A percentile compares a stretch with the other conserved stretches of the same genome.
These are phyloP conservation scores for Ectemnius continuus DNA, from an alignment of 2,888 invertebrate genomes.

Conservation along the genomic window DNA sequence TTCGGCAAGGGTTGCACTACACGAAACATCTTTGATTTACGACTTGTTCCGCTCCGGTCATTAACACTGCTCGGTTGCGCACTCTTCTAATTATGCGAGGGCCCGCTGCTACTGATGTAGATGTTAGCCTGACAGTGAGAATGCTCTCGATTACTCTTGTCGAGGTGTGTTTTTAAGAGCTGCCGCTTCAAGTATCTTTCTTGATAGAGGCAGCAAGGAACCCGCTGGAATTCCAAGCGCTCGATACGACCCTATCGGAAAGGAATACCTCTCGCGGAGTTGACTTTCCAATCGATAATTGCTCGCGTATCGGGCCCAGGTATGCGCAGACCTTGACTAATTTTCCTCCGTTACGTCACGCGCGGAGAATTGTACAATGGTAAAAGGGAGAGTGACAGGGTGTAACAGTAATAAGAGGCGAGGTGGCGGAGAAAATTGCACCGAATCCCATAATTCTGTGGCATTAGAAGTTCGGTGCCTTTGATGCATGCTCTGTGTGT, in stretches of 20 bases:
- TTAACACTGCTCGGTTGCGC: too few relatives aligned
- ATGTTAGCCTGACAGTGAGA: too few relatives aligned
- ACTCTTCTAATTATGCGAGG: too few relatives aligned
- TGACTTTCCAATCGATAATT: constrained; percentile 5
- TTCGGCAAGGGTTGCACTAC: too few relatives aligned
- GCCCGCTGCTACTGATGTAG: too few relatives aligned
- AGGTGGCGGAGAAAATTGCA: constrained; percentile 1
- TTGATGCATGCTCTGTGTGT: background rate
- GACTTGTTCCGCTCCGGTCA: too few relatives aligned
- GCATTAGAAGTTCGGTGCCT: background rate
- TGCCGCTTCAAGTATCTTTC: too few relatives aligned
- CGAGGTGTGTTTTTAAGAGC: too few relatives aligned
- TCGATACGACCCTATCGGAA: background rate
- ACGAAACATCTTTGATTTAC: too few relatives aligned
- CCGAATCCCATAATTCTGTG: background rate
- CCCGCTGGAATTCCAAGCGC: too few relatives aligned
- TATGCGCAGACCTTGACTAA: background rate
- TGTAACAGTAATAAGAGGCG: background rate
- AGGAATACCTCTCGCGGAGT: background rate
- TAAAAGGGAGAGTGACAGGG: constrained; percentile 3
- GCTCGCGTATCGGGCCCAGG: background rate
- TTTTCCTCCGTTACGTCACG: background rate
- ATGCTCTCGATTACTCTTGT: too few relatives aligned
- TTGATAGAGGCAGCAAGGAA: too few relatives aligned
- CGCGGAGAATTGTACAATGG: background rate